Percentiles rank a stretch among this genome's conserved stretches.
These are phyloP conservation scores for Drosophila formosana DNA, from an alignment of 2,888 invertebrate genomes.

Conservation along the genomic window DNA sequence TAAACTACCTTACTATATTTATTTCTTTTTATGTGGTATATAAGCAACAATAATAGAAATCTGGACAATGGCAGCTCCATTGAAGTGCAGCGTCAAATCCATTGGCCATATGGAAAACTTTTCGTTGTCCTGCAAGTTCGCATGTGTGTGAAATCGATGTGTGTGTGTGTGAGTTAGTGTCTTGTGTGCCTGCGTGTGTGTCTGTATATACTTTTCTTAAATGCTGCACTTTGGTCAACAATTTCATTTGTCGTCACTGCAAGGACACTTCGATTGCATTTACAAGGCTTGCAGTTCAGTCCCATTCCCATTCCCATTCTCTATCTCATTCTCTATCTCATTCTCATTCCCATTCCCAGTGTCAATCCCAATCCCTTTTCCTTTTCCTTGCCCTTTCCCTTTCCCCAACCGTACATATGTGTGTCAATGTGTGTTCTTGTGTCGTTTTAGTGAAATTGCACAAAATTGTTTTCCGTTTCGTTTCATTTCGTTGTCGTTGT, in stretches of 20 bases:
- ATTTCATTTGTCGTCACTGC: constrained; percentile 66
- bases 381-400: background rate
- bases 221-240: constrained; percentile 73
- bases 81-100: constrained; percentile 52
- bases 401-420: constrained; percentile 36
- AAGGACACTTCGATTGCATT: constrained; percentile 66
- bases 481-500: constrained; percentile 57
- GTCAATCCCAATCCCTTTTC: constrained; percentile 6
- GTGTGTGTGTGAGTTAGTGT: constrained; percentile 4
- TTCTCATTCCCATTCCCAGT: constrained; percentile 7
- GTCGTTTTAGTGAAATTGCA: constrained; percentile 77
- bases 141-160: background rate
- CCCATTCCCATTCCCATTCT: background rate
- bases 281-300: constrained; percentile 10
- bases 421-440: constrained; percentile 63
- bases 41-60: constrained; percentile 28
- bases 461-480: constrained; percentile 80
- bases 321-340: background rate
- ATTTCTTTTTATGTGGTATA: constrained; percentile 5
- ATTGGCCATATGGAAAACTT: constrained; percentile 59
- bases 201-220: constrained; percentile 56
- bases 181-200: constrained; percentile 1
- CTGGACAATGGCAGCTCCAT: constrained; percentile 34
- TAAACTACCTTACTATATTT: background rate
- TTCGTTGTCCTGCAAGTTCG: constrained; percentile 3